Base-by-base conservation (phyloP, 2,888 invertebrate genomes). In the Amblyjoppa proteus region DNA sequence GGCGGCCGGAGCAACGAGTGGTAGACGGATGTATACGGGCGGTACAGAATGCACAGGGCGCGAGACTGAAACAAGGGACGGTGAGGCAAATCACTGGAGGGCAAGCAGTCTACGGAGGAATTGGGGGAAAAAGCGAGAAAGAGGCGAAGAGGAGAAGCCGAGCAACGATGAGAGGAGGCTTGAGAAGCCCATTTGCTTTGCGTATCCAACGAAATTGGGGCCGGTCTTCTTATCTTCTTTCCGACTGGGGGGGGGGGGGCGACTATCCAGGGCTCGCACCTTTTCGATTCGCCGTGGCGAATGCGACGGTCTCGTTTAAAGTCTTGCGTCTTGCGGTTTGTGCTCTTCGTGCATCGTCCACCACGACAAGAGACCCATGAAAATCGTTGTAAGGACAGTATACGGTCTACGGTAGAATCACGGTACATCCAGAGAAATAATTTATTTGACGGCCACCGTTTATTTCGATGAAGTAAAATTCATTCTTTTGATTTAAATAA, bases 151-250 rank as follows among this genome's bases (percentile, higher is more conserved):
- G 73, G 11, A 68, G 68, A 53, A 84, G 45, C 16, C 25, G 61
- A 25, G 81, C 31, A 3, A 76, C 45, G 64, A 75, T 49, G 76
- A 77, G 76, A 77, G 71, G 56, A 53, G 69, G 84, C 80, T 85
- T 71, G 87, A 76, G 87, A 88, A 86, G 87, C 87, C 89, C 89
- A 90, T 92, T 92, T 91, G 91, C 91, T 91, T 90, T 86, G 87
- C 71, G 84, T 87, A 81, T 88, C 84, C 87, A 83, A 84, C 84
- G 88, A 91, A 91, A 92, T 91, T 90, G 89, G 87, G 88, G 85
- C 85, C 84, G 53, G 77, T 80, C 76, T 56, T 64, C n/a, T 41
- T 71, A 20, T 58, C 58, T 58, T 41, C 73, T 81, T 77, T 49
- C 73, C 66, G 16, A 68, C 66, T 45, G 51, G 68, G 41, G 2